These are phyloP conservation scores for Cynopterus sphinx DNA, from an alignment of 2,797 vertebrate genomes.

Conservation along the genomic window DNA sequence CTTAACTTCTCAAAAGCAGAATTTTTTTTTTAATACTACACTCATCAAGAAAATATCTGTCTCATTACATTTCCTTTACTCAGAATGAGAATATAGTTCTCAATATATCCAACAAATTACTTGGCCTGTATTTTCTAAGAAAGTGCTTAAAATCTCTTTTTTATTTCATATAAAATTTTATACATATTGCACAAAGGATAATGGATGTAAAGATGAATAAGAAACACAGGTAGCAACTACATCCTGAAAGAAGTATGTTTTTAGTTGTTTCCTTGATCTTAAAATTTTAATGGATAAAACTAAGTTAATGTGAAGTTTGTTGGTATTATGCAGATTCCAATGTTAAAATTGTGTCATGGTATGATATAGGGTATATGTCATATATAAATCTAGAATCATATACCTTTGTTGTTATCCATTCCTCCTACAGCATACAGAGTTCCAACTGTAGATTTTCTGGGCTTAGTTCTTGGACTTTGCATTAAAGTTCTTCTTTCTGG, in stretches of 20 bases:
- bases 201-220: not conserved
- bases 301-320: not conserved
- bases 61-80: not conserved
- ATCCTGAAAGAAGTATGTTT: not conserved
- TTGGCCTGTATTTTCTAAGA: not conserved
- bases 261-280: not conserved
- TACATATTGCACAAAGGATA: not conserved
- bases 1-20: not conserved
- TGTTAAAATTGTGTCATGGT: not conserved
- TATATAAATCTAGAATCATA: not conserved
- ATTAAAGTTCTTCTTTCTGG: constrained; percentile 89
- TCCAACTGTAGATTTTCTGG: constrained; percentile 89
- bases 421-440: constrained; percentile 88
- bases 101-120: not conserved
- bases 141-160: not conserved
- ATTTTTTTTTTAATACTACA: not conserved
- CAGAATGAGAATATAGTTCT: not conserved
- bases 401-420: constrained; percentile 91
- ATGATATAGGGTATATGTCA: fast-evolving
- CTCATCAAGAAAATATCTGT: not conserved
- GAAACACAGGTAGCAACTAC: not conserved
- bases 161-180: not conserved
- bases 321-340: not conserved
- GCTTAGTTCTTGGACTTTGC: constrained; percentile 89
- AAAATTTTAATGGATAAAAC: not conserved